Evolutionary conservation across 2,797 vertebrate genomes (phyloP), one percentile per base, ranked within the genome.

Genomic region (Myioborus miniatus): DNA sequence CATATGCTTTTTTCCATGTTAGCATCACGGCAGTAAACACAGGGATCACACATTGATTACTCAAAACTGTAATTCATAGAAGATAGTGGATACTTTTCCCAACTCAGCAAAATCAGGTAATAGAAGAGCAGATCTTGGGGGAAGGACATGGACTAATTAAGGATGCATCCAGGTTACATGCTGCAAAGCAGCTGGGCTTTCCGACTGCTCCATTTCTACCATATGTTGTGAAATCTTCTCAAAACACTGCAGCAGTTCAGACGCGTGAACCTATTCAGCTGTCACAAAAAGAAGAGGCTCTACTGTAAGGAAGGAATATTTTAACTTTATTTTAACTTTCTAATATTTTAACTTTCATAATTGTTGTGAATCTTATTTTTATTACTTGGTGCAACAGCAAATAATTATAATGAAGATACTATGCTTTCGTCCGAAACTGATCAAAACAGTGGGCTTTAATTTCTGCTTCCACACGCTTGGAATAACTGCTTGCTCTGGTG

Each of bases 181-280:
- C 52, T 86, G 84, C 65, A 83, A 91, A 95, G 94, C 94, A 97
- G 69, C 89, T 93, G 89, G 76, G 55, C 79, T 90, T 87, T 94
- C 79, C 0, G 18, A 91, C 76, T 91, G 87, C 84, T 95, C 76
- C 34, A 60, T 91, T 96, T 91, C 87, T 90, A 93, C 79, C 82
- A 79, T 96, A 94, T 94, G 91, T 75, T 93, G 62, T 86, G 55
- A 92, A 94, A 95, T 71, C 79, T 89, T 94, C 90, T 58, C 47
- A 69, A 89, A 95, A 90, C 72, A 72, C 67, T 76, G 81, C 64
- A 84, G 83, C 44, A 69, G 67, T 74, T 96, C 65, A 71, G 47
- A 81, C 8, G 81, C 34, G 47, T 87, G 63, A 83, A 22, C 47
- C 64, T 83, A 77, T 89, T 96, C 49, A 62, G 50, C 69, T 83